Conservation (phyloP, 30 jellyfish, hydroid and myxozoan genomes). For the Cassiopea xamachana region DNA sequence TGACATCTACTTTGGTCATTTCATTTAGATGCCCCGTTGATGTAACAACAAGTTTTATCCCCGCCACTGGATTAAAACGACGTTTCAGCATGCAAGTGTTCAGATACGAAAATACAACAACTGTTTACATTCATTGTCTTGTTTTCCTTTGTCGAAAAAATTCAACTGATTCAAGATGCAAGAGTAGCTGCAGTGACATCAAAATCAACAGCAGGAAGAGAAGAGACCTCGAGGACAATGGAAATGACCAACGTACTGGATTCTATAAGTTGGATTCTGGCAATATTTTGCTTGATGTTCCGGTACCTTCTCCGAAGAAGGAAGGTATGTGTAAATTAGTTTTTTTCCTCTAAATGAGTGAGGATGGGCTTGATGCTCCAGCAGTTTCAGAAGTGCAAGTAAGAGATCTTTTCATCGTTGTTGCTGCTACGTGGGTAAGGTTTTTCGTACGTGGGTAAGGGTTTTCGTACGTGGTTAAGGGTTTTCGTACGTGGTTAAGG, state of each 20-base stretch:
- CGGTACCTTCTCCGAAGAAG: background rate
- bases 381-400: too few species aligned
- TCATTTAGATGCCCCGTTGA: background rate
- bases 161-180: constrained; percentile 21
- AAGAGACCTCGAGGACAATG: background rate
- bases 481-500: too few species aligned
- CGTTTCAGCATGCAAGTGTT: constrained; percentile 17
- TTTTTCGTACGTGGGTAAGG: too few species aligned
- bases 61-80: background rate
- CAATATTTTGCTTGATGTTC: background rate
- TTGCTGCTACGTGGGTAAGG: too few species aligned
- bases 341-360: too few species aligned
- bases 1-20: too few species aligned
- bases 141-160: constrained; percentile 15
- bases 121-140: constrained; percentile 21
- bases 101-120: background rate
- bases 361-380: too few species aligned
- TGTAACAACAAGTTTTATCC: background rate
- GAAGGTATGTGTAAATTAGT: background rate
- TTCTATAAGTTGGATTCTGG: background rate
- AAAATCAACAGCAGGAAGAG: background rate
- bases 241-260: background rate
- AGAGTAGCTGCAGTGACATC: background rate
- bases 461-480: too few species aligned
- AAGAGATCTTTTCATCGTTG: too few species aligned